A percentile compares a stretch with the other conserved stretches of the same genome.
phyloP scores from a whole-genome alignment of 2,888 invertebrate genomes.

The Mythimna albipuncta region DNA sequence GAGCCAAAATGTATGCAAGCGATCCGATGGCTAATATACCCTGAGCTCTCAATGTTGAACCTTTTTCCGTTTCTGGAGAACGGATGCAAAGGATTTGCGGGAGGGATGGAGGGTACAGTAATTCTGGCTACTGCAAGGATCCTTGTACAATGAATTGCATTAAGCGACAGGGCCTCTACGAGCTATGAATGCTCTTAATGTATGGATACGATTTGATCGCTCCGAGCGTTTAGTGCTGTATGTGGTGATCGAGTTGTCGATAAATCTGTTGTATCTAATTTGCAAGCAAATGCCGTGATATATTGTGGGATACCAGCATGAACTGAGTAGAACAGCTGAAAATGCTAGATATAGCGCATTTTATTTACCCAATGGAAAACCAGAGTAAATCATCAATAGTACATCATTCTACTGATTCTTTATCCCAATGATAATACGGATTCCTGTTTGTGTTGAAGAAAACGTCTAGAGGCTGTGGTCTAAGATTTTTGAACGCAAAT shows the following conservation, averaged over 20 bases:
- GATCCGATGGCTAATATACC: constrained; percentile 67
- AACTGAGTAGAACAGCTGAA: neutral
- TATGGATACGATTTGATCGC: constrained; percentile 87
- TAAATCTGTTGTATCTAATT: constrained; percentile 27
- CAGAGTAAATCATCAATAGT: too few relatives aligned
- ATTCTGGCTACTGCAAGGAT: constrained; percentile 76
- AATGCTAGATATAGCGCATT: neutral
- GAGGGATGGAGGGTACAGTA: constrained; percentile 65
- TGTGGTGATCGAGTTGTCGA: constrained; percentile 49
- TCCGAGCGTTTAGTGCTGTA: constrained; percentile 77
- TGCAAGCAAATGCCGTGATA: neutral
- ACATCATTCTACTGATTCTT: too few relatives aligned
- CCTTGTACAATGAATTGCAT: constrained; percentile 88
- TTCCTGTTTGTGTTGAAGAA: too few relatives aligned
- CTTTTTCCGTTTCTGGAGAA: constrained; percentile 56
- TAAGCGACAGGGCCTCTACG: constrained; percentile 84
- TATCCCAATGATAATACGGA: too few relatives aligned
- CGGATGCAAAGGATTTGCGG: constrained; percentile 51
- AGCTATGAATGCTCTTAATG: constrained; percentile 86
- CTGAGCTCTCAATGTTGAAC: constrained; percentile 66
- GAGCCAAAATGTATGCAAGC: constrained; percentile 77
- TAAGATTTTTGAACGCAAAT: too few relatives aligned
- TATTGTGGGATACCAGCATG: neutral
- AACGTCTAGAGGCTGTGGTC: too few relatives aligned
- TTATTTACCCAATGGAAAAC: too few relatives aligned